phyloP scores from a whole-genome alignment of 1,140 invertebrate genomes.

The Brachionus rotundiformis region DNA sequence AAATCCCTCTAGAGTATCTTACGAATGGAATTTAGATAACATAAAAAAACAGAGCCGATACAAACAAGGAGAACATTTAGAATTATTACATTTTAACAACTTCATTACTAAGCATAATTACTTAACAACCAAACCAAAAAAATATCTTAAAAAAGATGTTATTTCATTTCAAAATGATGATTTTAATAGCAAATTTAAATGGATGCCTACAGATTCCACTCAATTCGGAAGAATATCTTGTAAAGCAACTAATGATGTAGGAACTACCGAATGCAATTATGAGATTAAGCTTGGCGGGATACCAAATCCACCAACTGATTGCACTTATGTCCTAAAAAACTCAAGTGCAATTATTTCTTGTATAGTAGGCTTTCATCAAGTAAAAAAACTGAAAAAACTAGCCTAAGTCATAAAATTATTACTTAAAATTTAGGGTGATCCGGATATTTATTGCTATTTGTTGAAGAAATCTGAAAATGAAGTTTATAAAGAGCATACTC shows the following conservation, averaged over 20 bases:
- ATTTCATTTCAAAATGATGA: background rate
- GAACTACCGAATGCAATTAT: slow-evolving; percentile 27
- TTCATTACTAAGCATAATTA: background rate
- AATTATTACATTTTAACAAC: background rate
- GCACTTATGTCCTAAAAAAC: slow-evolving; percentile 20
- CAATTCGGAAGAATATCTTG: slow-evolving; percentile 30
- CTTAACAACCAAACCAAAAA: background rate
- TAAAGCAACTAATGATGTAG: slow-evolving; percentile 22
- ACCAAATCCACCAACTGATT: slow-evolving; percentile 50
- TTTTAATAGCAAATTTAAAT: slow-evolving; percentile 17
- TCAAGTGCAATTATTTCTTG: slow-evolving; percentile 44
- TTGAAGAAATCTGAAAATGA: slow-evolving; percentile 43
- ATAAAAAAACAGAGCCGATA: background rate
- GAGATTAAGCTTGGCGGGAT: slow-evolving; percentile 45
- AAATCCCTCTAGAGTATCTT: slow-evolving; percentile 6
- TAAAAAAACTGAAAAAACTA: too few species aligned
- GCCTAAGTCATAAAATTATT: too few species aligned
- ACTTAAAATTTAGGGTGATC: slow-evolving; percentile 19
- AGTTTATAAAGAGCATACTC: slow-evolving; percentile 50
- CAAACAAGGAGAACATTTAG: background rate
- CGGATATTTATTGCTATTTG: slow-evolving; percentile 47
- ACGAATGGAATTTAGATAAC: slow-evolving; percentile 30
- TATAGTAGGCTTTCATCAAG: slow-evolving; percentile 39
- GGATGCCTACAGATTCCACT: background rate
- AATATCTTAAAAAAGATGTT: background rate